phyloP scores from a whole-genome alignment of 2,113 vertebrate genomes.

The Beaufortia kweichowensis region DNA sequence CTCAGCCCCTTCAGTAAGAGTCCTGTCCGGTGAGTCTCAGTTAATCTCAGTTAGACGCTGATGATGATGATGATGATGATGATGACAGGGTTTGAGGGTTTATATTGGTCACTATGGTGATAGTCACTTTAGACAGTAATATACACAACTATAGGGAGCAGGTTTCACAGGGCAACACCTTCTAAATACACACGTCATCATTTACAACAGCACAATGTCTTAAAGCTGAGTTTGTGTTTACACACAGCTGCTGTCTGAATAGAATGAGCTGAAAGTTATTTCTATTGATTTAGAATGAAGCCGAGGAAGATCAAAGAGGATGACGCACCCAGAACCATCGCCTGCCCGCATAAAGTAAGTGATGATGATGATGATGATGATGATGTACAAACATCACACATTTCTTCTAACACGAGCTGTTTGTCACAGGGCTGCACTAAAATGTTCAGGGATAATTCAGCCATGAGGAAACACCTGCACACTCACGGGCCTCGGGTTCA shows the following conservation, averaged over 20 bases:
- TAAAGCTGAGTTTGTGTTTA: too few species aligned
- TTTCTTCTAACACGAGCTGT: not conserved
- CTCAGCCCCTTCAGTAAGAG: constrained; percentile 50
- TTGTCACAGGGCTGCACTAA: constrained; percentile 91
- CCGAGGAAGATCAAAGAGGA: constrained; percentile 99
- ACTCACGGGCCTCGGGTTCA: constrained; percentile 96
- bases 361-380: not conserved
- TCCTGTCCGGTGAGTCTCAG: constrained; percentile 52
- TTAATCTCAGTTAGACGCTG: not conserved
- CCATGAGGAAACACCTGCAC: constrained; percentile 98
- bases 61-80: too few species aligned
- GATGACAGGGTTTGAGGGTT: not conserved
- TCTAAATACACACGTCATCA: too few species aligned
- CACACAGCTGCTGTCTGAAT: not conserved
- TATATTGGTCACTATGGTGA: not conserved
- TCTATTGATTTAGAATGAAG: constrained; percentile 86
- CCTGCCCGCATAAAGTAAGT: constrained; percentile 96
- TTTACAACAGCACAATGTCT: too few species aligned
- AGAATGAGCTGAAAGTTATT: not conserved
- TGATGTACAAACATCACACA: not conserved
- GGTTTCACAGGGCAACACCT: too few species aligned
- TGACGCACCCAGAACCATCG: constrained; percentile 96
- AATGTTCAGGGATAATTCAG: constrained; percentile 99
- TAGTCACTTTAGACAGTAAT: not conserved
- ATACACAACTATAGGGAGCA: too few species aligned